Evolutionary conservation across 2,888 invertebrate species (phyloP), one percentile per base, ranked within the genome.

Genomic region (Plagodis dolabraria): DNA sequence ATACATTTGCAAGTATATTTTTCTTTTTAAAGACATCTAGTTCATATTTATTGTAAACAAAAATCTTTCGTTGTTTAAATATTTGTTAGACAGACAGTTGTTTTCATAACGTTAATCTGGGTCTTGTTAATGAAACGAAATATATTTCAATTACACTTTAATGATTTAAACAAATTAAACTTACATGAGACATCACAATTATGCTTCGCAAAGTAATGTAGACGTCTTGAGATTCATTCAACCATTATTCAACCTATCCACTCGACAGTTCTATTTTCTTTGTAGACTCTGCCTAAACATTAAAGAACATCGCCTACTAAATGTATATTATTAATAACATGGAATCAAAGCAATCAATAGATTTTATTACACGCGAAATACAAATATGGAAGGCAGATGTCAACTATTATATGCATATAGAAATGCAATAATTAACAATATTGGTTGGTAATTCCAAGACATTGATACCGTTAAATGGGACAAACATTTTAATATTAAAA

Each of bases 111-210:
- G 4, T 22, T 22, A 22, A 22, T 22, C 22, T 22, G 22, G 22
- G 22, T 2, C 22, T 1, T 22, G 22, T 22, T 22, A 77, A 75
- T 75, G 68, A 76, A 77, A 82, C 75, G 69, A 55, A 57, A 60
- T 11, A 52, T 59, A 65, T 66, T 79, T 83, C 79, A 73, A 80
- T 86, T 91, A 91, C 85, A 86, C 80, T 92, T 92, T 92, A 92
- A 86, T 92, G 85, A 85, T 79, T 87, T 86, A 89, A 93, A 90
- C 86, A 87, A 89, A 87, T 61, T 82, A 85, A 86, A 89, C 89
- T 88, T 89, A 92, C 87, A 89, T 85, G 82, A 88, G 92, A 92
- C 92, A 93, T 93, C 93, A 93, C 92, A 93, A 90, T 91, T 89
- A 93, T 92, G 92, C 93, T 92, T 92, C 86, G 90, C 89, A 89